Evolutionary conservation across 2,888 invertebrate genomes (phyloP), one percentile per base, ranked within the genome.

Genomic region (Metalampra italica): DNA sequence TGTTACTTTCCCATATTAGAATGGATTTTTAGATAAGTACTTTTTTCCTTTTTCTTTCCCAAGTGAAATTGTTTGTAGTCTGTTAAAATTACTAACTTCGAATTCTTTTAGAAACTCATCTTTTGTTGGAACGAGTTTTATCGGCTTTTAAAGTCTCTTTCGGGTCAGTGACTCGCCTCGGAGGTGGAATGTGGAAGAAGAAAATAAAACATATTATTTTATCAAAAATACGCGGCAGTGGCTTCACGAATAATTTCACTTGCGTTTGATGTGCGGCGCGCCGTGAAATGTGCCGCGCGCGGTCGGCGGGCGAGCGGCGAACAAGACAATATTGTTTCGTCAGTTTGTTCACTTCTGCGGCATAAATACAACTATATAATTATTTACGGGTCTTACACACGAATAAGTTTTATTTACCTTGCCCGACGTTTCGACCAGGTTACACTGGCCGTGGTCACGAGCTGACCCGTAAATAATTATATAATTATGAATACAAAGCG

Each of bases 221-320:
- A 40, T 46, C 22, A 29, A 29, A 36, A 22, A 39, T 29, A 43
- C 34, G 29, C 39, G 41, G 34, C 42, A 42, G 12, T 13, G 45
- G 38, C 4, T 63, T 59, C 52, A 58, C 63, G 63, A 55, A 56
- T 62, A 59, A 67, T 69, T 70, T 68, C 53, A 60, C 56, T 53
- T 53, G 57, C 60, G 54, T 65, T 63, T 67, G 66, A 63, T 64
- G 64, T 61, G 57, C 47, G 44, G 37, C 39, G 43, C 22, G 13
- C 5, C 48, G 51, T 51, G 47, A 50, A 43, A 50, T 32, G 51
- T 46, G 45, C n/a, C n/a, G 47, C 54, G 62, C 39, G 29, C 29
- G 29, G n/a, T 36, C 36, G 41, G 1, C 5, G 9, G 15, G n/a
- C n/a, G n/a, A 15, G 14, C 14, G 7, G 9, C 39, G 4, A 39